Evolutionary conservation across 2,113 vertebrate genomes (phyloP).

Genomic region (Chionomys nivalis): DNA sequence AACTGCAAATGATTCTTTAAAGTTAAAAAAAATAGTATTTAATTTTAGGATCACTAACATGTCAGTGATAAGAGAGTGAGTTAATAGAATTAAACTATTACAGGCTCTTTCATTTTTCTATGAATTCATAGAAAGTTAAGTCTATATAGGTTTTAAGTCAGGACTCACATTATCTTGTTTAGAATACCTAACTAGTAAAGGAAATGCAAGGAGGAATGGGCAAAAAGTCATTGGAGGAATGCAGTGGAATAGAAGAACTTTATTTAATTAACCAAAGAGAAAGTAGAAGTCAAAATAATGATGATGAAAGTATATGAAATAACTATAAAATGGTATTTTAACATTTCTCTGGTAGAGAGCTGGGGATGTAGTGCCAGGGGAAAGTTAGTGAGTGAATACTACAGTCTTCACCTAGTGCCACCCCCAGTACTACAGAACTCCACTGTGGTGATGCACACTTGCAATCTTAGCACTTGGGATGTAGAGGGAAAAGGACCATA

Average conservation of each 20-base stretch:
- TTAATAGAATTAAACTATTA: slow-evolving; percentile 10
- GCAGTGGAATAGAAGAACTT: neutral
- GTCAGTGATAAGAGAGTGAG: neutral
- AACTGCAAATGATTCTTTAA: neutral
- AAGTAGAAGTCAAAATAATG: neutral
- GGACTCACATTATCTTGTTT: neutral
- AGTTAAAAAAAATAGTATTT: neutral
- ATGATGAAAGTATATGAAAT: neutral
- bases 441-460: neutral
- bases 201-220: neutral
- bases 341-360: neutral
- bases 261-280: neutral
- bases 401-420: neutral
- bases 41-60: neutral
- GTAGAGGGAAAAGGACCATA: neutral
- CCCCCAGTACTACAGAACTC: neutral
- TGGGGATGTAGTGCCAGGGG: neutral
- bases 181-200: slow-evolving; percentile 14
- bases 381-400: neutral
- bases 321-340: neutral
- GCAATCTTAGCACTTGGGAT: neutral
- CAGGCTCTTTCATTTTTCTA: neutral
- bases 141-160: neutral
- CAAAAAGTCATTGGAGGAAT: neutral
- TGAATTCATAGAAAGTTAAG: neutral